Evolutionary conservation across 2,113 vertebrate species (phyloP), one percentile per base, ranked within the genome.

Genomic region (Vulpes lagopus): DNA sequence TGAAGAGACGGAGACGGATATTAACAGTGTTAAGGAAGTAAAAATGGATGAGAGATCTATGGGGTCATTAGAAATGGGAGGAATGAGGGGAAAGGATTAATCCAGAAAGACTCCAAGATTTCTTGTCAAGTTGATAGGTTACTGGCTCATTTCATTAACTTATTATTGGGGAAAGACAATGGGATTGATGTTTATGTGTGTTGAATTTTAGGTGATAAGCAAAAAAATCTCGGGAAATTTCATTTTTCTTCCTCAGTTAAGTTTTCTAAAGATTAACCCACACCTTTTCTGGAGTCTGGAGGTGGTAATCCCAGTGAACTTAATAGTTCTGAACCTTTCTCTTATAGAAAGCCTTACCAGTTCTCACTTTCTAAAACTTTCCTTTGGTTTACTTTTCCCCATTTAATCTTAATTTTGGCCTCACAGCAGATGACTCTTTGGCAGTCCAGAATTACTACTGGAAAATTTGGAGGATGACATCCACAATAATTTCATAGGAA

Each of bases 131-230:
- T 25, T 67, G 5, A 64, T 17, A 73, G 22, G 10, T 89, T 80
- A 76, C 25, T 67, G 76, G 19, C 5, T 89, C 16, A 32, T 74
- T 94, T 74, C 57, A 62, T 62, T 79, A 90, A 95, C 11, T 51
- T 80, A 32, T 35, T 53, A 30, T 51, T 84, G 27, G 32, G n/a
- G 74, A 80, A 84, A 60, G 35, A 62, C 16, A 82, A n/a, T 55
- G 69, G 10, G 43, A 62, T 87, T 88, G 4, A 25, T 87, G 64
- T 65, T 64, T 84, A 4, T 38, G 4, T 67, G 1, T 81, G 22
- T 11, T 76, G n/a, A 83, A 67, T 84, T 95, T 96, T 83, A 96
- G 38, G 12, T 22, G 12, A 83, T 64, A 87, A 65, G 16, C 11
- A 92, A 90, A 76, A 43, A 73, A 11, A 2, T 10, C 27, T 85